These are phyloP conservation scores for Thaumetopoea pityocampa DNA, from an alignment of 1,140 invertebrate genomes.

Conservation along the genomic window DNA sequence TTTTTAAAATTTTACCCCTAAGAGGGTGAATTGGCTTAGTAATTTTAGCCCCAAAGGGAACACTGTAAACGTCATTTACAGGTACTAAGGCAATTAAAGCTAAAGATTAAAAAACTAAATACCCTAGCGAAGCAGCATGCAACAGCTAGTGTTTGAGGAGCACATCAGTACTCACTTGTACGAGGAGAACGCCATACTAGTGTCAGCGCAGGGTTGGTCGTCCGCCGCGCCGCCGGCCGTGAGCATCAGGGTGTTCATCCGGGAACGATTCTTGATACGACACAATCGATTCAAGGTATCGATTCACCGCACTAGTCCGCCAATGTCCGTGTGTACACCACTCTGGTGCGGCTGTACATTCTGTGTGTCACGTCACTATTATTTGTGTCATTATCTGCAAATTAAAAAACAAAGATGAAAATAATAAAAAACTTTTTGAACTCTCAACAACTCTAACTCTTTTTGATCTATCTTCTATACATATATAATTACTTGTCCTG, in stretches of 20 bases:
- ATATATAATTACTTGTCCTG: too few relatives aligned
- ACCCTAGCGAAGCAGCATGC: too few relatives aligned
- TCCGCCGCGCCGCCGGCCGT: constrained; percentile 56
- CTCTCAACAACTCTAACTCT: too few relatives aligned
- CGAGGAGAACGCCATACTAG: constrained; percentile 63
- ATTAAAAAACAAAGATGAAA: constrained; percentile 17
- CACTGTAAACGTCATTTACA: too few relatives aligned
- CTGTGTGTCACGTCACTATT: constrained; percentile 50
- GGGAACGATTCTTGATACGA: constrained; percentile 17
- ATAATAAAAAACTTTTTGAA: not conserved
- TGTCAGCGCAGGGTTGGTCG: constrained; percentile 60
- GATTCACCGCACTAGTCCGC: constrained; percentile 43
- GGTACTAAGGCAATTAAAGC: too few relatives aligned
- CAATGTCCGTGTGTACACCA: constrained; percentile 35
- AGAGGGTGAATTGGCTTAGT: too few relatives aligned
- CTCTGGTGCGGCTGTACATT: constrained; percentile 38
- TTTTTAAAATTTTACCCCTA: too few relatives aligned
- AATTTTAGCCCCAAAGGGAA: too few relatives aligned
- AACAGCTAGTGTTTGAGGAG: too few relatives aligned
- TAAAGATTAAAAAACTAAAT: too few relatives aligned
- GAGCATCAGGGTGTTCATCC: constrained; percentile 71
- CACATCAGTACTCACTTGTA: constrained; percentile 54
- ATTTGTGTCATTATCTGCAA: constrained; percentile 28
- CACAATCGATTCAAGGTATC: constrained; percentile 26
- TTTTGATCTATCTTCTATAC: too few relatives aligned